These are phyloP conservation scores for Gobius niger DNA, from an alignment of 2,113 vertebrate species.

Conservation along the genomic window DNA sequence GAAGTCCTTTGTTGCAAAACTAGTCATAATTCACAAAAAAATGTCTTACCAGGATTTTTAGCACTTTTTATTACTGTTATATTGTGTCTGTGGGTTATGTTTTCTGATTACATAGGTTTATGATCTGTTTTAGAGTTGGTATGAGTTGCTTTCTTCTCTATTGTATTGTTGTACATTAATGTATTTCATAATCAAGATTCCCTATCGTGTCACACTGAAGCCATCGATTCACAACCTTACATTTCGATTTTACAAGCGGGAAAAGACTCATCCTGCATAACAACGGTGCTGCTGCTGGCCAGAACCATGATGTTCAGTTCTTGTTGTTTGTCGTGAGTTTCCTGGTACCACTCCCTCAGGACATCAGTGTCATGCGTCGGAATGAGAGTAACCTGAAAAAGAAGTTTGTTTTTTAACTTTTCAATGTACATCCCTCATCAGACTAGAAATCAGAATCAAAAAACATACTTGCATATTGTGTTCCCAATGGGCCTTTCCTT, in stretches of 20 bases:
- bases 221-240: constrained; percentile 61
- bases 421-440: neutral
- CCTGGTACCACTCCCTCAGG: constrained; percentile 98
- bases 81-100: no score
- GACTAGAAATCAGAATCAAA: neutral
- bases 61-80: no score
- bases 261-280: constrained; percentile 99
- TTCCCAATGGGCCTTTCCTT: constrained; percentile 94
- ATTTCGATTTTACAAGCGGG: constrained; percentile 98
- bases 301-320: constrained; percentile 98
- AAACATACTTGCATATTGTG: constrained; percentile 89
- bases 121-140: no score
- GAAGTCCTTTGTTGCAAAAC: constrained; percentile 86
- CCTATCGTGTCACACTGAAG: neutral
- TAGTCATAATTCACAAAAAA: constrained; percentile 69
- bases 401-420: neutral
- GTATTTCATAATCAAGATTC: constrained; percentile 10
- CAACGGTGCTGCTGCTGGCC: constrained; percentile 97
- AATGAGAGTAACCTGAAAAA: constrained; percentile 90
- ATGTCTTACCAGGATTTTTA: neutral
- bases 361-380: constrained; percentile 97
- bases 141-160: no score
- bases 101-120: no score
- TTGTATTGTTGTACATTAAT: constrained; percentile 8
- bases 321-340: constrained; percentile 96